Percentiles rank a stretch among this genome's conserved stretches.
These are phyloP conservation scores for Apaloderma vittatum DNA, from an alignment of 2,113 vertebrate species.

Conservation along the genomic window DNA sequence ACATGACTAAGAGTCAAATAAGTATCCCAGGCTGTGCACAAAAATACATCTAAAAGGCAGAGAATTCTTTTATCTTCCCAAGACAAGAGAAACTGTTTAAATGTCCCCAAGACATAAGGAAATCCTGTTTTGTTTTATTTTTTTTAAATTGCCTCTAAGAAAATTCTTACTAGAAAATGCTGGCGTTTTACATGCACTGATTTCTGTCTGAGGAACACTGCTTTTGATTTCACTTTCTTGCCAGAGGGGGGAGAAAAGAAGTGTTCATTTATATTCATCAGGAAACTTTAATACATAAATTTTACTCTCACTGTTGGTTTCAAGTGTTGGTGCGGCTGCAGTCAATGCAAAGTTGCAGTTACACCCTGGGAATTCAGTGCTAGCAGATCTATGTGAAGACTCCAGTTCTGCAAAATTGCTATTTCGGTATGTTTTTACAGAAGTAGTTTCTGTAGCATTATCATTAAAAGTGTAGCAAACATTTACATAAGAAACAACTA, in stretches of 20 bases:
- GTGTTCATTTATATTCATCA: background rate
- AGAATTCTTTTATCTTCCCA: background rate
- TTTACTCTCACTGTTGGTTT: background rate
- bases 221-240: background rate
- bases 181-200: background rate
- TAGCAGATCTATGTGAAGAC: background rate
- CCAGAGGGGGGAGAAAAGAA: background rate
- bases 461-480: background rate
- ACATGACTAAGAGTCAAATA: background rate
- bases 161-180: background rate
- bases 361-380: background rate
- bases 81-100: background rate
- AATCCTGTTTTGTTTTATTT: background rate
- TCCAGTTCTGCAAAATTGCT: background rate
- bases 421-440: background rate
- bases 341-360: background rate
- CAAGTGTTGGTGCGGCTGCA: background rate
- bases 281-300: background rate
- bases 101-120: background rate
- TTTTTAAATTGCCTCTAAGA: background rate
- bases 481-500: background rate
- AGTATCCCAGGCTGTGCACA: background rate
- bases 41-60: background rate
- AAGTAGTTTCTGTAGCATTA: background rate
- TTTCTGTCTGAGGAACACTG: background rate